phyloP scores from a whole-genome alignment of 1,140 invertebrate genomes.

The Yoshiicerus persimilis region DNA sequence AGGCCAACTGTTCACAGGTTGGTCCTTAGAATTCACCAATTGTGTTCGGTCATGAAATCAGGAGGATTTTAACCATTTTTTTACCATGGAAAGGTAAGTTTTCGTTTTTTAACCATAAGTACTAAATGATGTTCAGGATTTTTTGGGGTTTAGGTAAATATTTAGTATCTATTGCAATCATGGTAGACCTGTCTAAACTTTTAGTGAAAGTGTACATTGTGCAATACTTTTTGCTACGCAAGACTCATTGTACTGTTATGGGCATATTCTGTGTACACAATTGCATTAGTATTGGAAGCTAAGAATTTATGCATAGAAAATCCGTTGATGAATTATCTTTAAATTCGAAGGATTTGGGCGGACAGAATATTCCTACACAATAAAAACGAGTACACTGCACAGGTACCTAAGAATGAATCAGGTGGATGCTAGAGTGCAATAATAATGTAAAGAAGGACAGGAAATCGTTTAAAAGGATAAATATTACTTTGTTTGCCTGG shows the following conservation, averaged over 20 bases:
- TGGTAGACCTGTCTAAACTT: neutral
- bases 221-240: neutral
- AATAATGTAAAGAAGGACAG: neutral
- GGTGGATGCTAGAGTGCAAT: neutral
- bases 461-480: neutral
- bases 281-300: too few species aligned
- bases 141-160: too few species aligned
- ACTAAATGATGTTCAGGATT: too few species aligned
- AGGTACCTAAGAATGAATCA: neutral
- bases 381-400: neutral
- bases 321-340: neutral
- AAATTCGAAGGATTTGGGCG: neutral
- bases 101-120: neutral
- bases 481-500: neutral
- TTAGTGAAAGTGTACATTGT: neutral
- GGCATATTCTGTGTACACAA: too few species aligned
- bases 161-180: too few species aligned
- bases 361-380: neutral
- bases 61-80: neutral
- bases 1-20: neutral
- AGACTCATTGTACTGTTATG: neutral
- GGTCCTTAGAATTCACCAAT: neutral
- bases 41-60: conserved; percentile 8
- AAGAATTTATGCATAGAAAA: neutral
- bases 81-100: neutral